Evolutionary conservation across 2,888 invertebrate genomes (phyloP).

Genomic region (Drosophila neoperkinsi): DNA sequence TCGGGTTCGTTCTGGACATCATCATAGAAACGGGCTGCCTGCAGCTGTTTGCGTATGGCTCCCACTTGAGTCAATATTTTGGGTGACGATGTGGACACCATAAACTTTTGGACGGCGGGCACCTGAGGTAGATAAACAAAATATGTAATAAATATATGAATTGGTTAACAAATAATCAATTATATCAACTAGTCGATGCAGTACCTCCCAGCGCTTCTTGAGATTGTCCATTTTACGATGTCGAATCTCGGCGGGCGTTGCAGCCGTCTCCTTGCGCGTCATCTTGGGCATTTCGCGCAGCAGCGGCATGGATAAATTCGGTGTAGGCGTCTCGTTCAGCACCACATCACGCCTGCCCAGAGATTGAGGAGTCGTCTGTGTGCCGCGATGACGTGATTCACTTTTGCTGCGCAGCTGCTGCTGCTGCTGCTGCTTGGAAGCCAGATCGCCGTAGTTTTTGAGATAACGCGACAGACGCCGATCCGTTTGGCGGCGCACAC

Average conservation of each 20-base stretch:
- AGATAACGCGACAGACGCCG: conserved; percentile 80
- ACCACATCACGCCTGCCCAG: conserved; percentile 79
- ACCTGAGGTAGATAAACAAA: conserved; percentile 85
- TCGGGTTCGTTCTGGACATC: conserved; percentile 35
- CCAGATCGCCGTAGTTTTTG: conserved; percentile 83
- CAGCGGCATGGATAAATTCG: conserved; percentile 87
- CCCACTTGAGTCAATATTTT: conserved; percentile 89
- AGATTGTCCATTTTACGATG: conserved; percentile 79
- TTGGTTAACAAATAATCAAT: neutral
- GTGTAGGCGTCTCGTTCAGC: conserved; percentile 77
- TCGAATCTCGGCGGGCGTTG: conserved; percentile 35
- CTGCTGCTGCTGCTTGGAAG: conserved; percentile 37
- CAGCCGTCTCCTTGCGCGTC: conserved; percentile 75
- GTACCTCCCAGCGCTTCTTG: conserved; percentile 86
- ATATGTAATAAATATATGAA: neutral
- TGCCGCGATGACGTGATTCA: conserved; percentile 77
- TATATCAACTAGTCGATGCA: conserved; percentile 7
- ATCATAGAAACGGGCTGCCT: conserved; percentile 87
- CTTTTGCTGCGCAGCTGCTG: conserved; percentile 62
- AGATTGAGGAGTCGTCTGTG: conserved; percentile 80
- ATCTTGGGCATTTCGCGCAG: conserved; percentile 87
- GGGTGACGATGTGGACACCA: conserved; percentile 79
- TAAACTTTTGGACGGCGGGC: conserved; percentile 87
- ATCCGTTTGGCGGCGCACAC: conserved; percentile 78
- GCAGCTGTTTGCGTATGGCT: conserved; percentile 89